phyloP scores from a whole-genome alignment of 2,888 invertebrate genomes.

The Metopia argyrocephala region DNA sequence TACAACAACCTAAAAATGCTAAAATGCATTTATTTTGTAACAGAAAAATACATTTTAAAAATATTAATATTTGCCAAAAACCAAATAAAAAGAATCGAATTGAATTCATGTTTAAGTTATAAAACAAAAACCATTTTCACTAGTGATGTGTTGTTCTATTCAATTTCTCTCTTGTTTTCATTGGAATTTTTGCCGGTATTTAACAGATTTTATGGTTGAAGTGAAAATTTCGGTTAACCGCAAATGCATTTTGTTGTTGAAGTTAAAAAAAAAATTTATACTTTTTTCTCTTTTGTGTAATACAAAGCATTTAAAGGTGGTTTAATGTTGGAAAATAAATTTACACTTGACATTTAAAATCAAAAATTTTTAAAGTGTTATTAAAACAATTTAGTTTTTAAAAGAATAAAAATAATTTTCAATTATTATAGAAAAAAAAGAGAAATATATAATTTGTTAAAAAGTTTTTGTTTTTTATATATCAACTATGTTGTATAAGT shows the following conservation, averaged over 20 bases:
- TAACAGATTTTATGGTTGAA: slow-evolving; percentile 62
- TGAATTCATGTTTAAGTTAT: not conserved
- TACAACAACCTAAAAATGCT: not conserved
- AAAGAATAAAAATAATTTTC: too few relatives aligned
- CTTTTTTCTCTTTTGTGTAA: too few relatives aligned
- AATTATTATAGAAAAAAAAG: too few relatives aligned
- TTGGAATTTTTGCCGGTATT: slow-evolving; percentile 31
- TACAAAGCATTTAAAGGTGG: too few relatives aligned
- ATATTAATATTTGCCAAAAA: not conserved
- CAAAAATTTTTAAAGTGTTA: not conserved
- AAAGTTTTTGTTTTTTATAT: too few relatives aligned
- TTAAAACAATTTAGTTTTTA: too few relatives aligned
- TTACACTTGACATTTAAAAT: not conserved
- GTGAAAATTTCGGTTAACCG: slow-evolving; percentile 62
- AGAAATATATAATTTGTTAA: too few relatives aligned
- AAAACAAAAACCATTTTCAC: not conserved
- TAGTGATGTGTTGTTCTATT: not conserved
- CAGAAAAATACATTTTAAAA: slow-evolving; percentile 8
- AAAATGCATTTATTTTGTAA: slow-evolving; percentile 11
- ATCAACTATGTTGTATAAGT: too few relatives aligned
- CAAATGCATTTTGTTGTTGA: slow-evolving; percentile 48
- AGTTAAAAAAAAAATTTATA: slow-evolving; percentile 6
- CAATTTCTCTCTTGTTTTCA: not conserved
- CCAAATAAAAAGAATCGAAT: not conserved
- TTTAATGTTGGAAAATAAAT: not conserved